Conservation (phyloP, 2,888 invertebrate species). For the Carterocephalus palaemon region DNA sequence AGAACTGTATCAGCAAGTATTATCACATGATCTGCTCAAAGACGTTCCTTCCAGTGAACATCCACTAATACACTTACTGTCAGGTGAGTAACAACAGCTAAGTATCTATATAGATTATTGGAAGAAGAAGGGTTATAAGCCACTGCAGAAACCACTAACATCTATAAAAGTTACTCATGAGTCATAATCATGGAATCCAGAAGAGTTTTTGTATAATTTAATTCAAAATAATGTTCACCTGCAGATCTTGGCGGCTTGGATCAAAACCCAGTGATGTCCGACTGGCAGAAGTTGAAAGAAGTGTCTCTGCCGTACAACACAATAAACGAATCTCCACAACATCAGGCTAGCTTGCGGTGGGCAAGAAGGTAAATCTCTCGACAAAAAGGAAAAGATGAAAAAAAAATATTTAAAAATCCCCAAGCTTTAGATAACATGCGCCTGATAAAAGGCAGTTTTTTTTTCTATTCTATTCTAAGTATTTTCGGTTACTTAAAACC, state of each 20-base stretch:
- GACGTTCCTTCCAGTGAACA: constrained; percentile 83
- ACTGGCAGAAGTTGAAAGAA: constrained; percentile 91
- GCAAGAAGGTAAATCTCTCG: constrained; percentile 75
- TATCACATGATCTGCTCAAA: constrained; percentile 85
- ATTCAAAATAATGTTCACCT: too few species aligned
- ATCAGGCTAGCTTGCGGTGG: constrained; percentile 88
- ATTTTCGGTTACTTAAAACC: not conserved
- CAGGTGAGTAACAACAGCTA: too few species aligned
- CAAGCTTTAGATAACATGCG: too few species aligned
- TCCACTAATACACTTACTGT: constrained; percentile 85
- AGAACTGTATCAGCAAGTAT: constrained; percentile 92
- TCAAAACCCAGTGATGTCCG: constrained; percentile 89
- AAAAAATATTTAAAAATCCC: not conserved
- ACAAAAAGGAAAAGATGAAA: not conserved
- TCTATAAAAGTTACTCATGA: too few species aligned
- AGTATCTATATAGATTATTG: too few species aligned
- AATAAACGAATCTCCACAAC: constrained; percentile 83
- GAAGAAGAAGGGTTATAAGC: too few species aligned
- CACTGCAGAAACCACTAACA: too few species aligned
- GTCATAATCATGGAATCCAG: too few species aligned
- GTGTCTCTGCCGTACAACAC: constrained; percentile 83
- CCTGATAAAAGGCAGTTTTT: too few species aligned
- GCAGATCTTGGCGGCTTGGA: constrained; percentile 89
- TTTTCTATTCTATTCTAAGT: not conserved
- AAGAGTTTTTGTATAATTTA: too few species aligned